Conservation (phyloP, 1,140 invertebrate genomes). For the Araneus ventricosus region DNA sequence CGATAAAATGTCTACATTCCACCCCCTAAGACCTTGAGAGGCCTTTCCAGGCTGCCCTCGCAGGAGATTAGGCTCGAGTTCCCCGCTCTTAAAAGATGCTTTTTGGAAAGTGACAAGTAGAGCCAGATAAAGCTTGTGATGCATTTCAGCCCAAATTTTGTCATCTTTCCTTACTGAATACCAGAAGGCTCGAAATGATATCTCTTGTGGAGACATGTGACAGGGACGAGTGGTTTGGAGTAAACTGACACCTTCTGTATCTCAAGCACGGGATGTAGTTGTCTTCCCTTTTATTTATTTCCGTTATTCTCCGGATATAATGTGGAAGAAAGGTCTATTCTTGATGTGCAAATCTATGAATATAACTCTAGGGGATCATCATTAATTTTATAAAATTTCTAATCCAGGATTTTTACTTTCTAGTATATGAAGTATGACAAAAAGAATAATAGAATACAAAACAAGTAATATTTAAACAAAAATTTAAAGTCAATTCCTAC, state of each 20-base stretch:
- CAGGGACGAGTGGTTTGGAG: background rate
- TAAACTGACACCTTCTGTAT: background rate
- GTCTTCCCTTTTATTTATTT: background rate
- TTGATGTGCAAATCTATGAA: too few relatives aligned
- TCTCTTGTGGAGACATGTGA: background rate
- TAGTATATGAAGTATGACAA: too few relatives aligned
- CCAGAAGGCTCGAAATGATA: background rate
- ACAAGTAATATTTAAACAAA: too few relatives aligned
- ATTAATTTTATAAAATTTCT: too few relatives aligned
- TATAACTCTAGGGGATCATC: too few relatives aligned
- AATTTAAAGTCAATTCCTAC: too few relatives aligned
- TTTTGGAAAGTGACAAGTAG: constrained; percentile 8
- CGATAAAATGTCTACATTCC: constrained; percentile 43
- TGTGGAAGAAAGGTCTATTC: too few relatives aligned
- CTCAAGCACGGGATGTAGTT: background rate
- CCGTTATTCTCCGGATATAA: background rate
- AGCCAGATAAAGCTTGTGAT: background rate
- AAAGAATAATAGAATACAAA: too few relatives aligned
- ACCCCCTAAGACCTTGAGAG: background rate
- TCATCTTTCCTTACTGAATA: constrained; percentile 19
- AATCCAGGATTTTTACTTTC: too few relatives aligned
- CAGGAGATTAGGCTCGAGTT: constrained; percentile 20
- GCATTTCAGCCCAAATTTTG: background rate
- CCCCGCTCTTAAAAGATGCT: constrained; percentile 16
- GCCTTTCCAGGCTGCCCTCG: background rate